Evolutionary conservation across 2,888 invertebrate species (phyloP).

Genomic region (Leucoma salicis): DNA sequence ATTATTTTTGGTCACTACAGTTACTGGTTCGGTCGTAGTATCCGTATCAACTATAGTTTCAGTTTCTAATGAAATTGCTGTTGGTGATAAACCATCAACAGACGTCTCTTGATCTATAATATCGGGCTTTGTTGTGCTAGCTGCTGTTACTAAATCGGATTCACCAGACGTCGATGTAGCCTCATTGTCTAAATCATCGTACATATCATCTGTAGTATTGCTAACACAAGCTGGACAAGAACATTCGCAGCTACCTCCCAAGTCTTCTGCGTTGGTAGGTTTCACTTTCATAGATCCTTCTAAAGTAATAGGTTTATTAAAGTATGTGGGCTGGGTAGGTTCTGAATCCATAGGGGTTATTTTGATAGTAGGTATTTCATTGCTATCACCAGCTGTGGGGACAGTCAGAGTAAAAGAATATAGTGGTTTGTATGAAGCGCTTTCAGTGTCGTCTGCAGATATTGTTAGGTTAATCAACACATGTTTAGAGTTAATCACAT

Average conservation of each 20-base stretch:
- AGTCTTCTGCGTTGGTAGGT: slow-evolving; percentile 47
- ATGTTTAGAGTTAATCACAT: slow-evolving; percentile 78
- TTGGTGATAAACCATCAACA: slow-evolving; percentile 18
- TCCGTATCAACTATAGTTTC: slow-evolving; percentile 28
- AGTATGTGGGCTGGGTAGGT: slow-evolving; percentile 66
- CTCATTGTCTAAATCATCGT: slow-evolving; percentile 60
- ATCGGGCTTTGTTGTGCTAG: slow-evolving; percentile 13
- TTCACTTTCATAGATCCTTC: slow-evolving; percentile 52
- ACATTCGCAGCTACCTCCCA: slow-evolving; percentile 88
- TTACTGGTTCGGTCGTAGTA: not conserved
- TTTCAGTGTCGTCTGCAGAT: slow-evolving; percentile 83
- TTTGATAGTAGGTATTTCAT: slow-evolving; percentile 80
- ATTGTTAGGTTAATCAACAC: slow-evolving; percentile 92
- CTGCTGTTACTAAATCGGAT: slow-evolving; percentile 13
- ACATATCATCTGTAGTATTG: slow-evolving; percentile 59
- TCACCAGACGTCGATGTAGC: slow-evolving; percentile 29
- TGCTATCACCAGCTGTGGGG: slow-evolving; percentile 83
- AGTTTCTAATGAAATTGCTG: slow-evolving; percentile 14
- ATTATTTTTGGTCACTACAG: slow-evolving; percentile 8
- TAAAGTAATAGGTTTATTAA: slow-evolving; percentile 68
- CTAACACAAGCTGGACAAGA: slow-evolving; percentile 86
- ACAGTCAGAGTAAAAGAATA: slow-evolving; percentile 92
- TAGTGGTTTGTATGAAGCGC: slow-evolving; percentile 82
- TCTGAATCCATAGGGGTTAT: slow-evolving; percentile 74
- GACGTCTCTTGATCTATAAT: slow-evolving; percentile 27